A percentile compares a stretch with the other conserved stretches of the same genome.
These are phyloP conservation scores for Macrotis lagotis DNA, from an alignment of 2,113 vertebrate genomes.

Conservation along the genomic window DNA sequence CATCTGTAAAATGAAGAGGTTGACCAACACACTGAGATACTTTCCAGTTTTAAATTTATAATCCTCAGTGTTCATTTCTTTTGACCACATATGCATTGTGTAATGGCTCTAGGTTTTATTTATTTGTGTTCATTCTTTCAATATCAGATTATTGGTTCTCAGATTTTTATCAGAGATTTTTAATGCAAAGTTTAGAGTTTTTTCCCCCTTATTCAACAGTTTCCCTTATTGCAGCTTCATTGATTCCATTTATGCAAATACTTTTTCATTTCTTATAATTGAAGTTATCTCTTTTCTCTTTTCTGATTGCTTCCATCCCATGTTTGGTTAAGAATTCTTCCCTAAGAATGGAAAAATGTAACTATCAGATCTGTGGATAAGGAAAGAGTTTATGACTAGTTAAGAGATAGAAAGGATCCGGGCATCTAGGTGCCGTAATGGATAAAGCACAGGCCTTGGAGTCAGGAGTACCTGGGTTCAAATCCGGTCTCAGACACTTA, in stretches of 20 bases:
- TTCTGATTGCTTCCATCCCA: background rate
- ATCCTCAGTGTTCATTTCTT: background rate
- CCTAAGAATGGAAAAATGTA: background rate
- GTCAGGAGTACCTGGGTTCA: no score
- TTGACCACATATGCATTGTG: background rate
- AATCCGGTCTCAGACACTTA: no score
- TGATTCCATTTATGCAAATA: background rate
- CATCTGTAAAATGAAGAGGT: background rate
- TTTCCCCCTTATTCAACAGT: background rate
- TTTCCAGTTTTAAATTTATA: background rate
- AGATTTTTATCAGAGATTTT: no score
- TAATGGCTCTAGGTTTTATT: no score
- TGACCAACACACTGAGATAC: background rate
- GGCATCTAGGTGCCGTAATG: no score
- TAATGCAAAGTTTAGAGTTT: background rate
- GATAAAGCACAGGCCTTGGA: no score
- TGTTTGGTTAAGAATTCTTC: background rate
- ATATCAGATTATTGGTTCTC: no score
- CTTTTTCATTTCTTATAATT: background rate
- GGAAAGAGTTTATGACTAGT: no score
- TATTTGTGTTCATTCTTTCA: no score
- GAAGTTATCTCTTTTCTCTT: background rate
- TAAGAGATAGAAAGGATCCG: no score
- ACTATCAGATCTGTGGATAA: no score
- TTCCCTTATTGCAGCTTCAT: background rate